Evolutionary conservation across 1,140 invertebrate species (phyloP).

Genomic region (Chlorops oryzae): DNA sequence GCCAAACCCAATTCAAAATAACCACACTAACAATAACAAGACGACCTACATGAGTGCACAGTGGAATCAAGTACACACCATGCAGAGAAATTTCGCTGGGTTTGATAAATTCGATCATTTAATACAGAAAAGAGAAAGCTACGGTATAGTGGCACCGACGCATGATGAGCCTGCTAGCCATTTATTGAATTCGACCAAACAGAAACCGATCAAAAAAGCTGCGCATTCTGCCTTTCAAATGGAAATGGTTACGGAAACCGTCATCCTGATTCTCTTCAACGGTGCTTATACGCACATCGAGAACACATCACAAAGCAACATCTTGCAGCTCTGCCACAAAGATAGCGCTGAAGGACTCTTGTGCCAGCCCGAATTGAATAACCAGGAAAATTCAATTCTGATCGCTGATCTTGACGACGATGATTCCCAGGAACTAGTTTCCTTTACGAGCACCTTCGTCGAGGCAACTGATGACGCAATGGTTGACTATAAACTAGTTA

Average conservation of each 20-base stretch:
- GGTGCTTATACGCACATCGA: conserved; percentile 63
- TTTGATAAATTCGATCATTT: conserved; percentile 35
- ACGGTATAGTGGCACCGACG: conserved; percentile 12
- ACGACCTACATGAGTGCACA: background rate
- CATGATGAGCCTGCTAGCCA: no score
- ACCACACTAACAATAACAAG: conserved; percentile 17
- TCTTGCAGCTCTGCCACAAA: conserved; percentile 62
- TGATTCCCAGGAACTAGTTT: conserved; percentile 66
- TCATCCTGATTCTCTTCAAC: conserved; percentile 70
- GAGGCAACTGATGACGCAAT: conserved; percentile 46
- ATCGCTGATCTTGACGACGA: conserved; percentile 68
- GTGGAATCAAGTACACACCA: conserved; percentile 19
- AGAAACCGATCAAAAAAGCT: no score
- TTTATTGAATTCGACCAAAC: conserved; percentile 10
- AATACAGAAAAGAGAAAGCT: conserved; percentile 31
- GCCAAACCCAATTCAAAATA: conserved; percentile 15
- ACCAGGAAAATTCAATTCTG: conserved; percentile 62
- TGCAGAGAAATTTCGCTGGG: no score
- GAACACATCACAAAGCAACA: conserved; percentile 66
- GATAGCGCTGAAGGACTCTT: conserved; percentile 50
- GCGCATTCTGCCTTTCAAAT: no score
- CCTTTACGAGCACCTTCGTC: conserved; percentile 61
- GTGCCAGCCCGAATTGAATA: conserved; percentile 67
- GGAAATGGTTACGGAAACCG: conserved; percentile 58
- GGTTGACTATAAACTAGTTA: conserved; percentile 54